A percentile compares a stretch with the other conserved stretches of the same genome.
Evolutionary conservation across 2,888 invertebrate species (phyloP).

Genomic region (Acanthosoma haemorrhoidale): DNA sequence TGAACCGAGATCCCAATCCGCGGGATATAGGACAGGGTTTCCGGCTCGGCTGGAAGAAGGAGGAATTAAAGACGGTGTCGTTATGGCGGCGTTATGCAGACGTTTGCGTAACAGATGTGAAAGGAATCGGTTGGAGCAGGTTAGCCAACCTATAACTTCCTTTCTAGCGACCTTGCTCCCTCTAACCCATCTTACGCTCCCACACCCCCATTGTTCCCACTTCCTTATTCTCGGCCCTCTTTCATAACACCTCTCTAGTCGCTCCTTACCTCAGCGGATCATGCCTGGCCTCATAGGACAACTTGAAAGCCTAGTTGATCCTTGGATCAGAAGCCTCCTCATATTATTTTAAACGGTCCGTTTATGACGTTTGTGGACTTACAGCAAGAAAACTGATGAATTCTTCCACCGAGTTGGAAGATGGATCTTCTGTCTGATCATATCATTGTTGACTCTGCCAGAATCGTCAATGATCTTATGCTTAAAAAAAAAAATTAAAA

Average conservation of each 20-base stretch:
- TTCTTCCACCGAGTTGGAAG: no score
- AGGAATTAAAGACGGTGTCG: slow-evolving; percentile 6
- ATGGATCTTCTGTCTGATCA: no score
- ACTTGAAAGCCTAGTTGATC: no score
- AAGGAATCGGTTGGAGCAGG: background rate
- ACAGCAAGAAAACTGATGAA: no score
- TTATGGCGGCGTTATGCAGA: slow-evolving; percentile 15
- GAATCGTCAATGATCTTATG: no score
- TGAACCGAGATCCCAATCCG: background rate
- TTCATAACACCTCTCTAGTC: background rate
- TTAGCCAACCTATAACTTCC: slow-evolving; percentile 18
- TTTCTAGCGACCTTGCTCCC: slow-evolving; percentile 23
- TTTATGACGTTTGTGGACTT: no score
- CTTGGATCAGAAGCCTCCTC: no score
- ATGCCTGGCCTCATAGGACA: no score
- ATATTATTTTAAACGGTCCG: no score
- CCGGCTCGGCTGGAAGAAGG: background rate
- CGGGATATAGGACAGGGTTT: slow-evolving; percentile 1
- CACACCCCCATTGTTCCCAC: slow-evolving; percentile 15
- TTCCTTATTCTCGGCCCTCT: slow-evolving; percentile 4
- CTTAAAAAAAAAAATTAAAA: no score
- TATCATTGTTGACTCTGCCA: no score
- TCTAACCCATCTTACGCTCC: slow-evolving; percentile 22
- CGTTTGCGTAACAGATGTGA: slow-evolving; percentile 11
- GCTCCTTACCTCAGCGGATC: no score